Percentiles rank a stretch among this genome's conserved stretches.
Conservation (phyloP, 1,140 invertebrate genomes). For the Cylas formicarius region DNA sequence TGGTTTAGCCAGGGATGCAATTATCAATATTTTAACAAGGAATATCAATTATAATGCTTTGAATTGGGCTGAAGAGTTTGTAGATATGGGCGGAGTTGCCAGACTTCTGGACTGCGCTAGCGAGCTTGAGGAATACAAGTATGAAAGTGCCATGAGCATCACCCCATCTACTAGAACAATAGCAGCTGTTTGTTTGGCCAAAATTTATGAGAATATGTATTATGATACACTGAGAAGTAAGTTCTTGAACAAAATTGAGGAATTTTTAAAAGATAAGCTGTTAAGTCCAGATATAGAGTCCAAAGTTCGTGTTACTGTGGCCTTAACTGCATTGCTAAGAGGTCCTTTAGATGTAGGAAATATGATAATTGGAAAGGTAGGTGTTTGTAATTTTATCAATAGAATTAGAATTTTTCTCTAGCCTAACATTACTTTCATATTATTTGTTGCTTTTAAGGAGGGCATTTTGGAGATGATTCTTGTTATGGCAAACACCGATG, state of each 20-base stretch:
- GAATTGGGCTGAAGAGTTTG: constrained; percentile 80
- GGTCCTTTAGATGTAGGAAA: constrained; percentile 94
- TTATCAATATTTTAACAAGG: constrained; percentile 87
- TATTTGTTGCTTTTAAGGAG: constrained; percentile 58
- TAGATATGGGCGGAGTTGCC: constrained; percentile 54
- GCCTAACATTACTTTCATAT: no score
- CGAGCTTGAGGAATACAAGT: constrained; percentile 81
- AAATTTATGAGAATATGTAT: constrained; percentile 91
- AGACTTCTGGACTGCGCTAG: constrained; percentile 81
- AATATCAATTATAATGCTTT: constrained; percentile 78
- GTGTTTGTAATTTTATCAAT: no score
- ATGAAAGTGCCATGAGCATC: constrained; percentile 85
- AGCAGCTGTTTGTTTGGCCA: constrained; percentile 77
- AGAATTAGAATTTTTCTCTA: no score
- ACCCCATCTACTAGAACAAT: constrained; percentile 81
- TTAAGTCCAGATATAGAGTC: constrained; percentile 81
- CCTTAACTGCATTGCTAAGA: constrained; percentile 83
- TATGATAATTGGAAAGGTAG: constrained; percentile 66
- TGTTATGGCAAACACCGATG: constrained; percentile 85
- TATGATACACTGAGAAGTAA: constrained; percentile 75
- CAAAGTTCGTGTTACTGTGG: constrained; percentile 78
- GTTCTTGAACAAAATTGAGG: constrained; percentile 73
- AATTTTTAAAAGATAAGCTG: constrained; percentile 83
- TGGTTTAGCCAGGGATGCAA: constrained; percentile 76
- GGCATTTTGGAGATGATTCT: constrained; percentile 96